Evolutionary conservation across 2,888 invertebrate species (phyloP).

Genomic region (Netelia inedita): DNA sequence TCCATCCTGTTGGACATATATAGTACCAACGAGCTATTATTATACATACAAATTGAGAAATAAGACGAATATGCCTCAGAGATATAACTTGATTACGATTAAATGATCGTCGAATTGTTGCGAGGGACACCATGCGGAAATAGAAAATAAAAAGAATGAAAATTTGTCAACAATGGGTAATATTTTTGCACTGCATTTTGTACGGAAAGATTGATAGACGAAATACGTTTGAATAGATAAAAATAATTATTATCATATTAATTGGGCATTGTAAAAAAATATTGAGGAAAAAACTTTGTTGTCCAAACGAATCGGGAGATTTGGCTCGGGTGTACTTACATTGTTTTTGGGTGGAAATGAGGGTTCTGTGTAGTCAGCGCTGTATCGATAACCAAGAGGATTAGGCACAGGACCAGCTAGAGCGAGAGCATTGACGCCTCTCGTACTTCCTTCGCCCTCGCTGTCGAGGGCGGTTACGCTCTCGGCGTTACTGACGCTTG

Average conservation of each 20-base stretch:
- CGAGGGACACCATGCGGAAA: too few species aligned
- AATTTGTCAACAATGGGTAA: too few species aligned
- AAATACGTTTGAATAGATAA: too few species aligned
- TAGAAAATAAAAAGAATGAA: too few species aligned
- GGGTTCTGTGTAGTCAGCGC: constrained; percentile 92
- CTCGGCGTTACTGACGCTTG: constrained; percentile 92
- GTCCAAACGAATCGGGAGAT: too few species aligned
- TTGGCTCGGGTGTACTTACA: constrained; percentile 86
- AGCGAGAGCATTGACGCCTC: constrained; percentile 87
- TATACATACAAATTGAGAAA: constrained; percentile 5
- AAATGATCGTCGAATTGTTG: too few species aligned
- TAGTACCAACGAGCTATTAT: background rate
- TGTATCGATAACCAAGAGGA: constrained; percentile 90
- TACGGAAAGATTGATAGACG: too few species aligned
- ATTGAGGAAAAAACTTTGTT: too few species aligned
- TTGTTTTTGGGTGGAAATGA: constrained; percentile 91
- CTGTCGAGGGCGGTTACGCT: constrained; percentile 86
- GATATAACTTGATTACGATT: too few species aligned
- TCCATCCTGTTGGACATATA: constrained; percentile 87
- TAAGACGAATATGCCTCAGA: background rate
- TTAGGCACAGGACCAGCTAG: constrained; percentile 92
- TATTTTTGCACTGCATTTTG: too few species aligned
- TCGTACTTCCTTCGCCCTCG: constrained; percentile 86
- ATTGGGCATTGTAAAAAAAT: too few species aligned
- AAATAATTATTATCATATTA: too few species aligned